phyloP scores from a whole-genome alignment of 2,888 invertebrate species.

The Pedicia rivosa region DNA sequence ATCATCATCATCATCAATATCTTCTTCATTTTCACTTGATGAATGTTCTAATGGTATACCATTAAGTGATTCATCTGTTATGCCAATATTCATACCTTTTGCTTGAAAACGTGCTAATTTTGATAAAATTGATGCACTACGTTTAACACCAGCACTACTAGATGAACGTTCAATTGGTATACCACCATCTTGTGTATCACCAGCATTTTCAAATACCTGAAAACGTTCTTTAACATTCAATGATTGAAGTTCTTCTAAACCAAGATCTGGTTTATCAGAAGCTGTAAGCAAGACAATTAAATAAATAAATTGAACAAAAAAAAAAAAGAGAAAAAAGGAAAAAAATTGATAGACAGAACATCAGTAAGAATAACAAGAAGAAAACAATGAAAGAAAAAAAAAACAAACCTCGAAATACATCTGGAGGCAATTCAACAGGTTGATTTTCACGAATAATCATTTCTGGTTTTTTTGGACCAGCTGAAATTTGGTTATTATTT shows the following conservation, averaged over 20 bases:
- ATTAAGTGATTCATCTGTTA: slow-evolving; percentile 58
- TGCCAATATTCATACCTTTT: slow-evolving; percentile 66
- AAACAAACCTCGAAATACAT: slow-evolving; percentile 85
- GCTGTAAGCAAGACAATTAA: no score
- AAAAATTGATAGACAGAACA: slow-evolving; percentile 5
- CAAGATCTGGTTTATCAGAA: slow-evolving; percentile 72
- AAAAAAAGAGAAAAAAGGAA: no score
- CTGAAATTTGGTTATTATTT: no score
- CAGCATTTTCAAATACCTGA: slow-evolving; percentile 54
- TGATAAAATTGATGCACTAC: slow-evolving; percentile 59
- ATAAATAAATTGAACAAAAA: slow-evolving; percentile 26
- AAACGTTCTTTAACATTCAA: slow-evolving; percentile 73
- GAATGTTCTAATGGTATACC: slow-evolving; percentile 56
- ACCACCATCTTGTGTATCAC: not conserved
- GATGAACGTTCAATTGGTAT: slow-evolving; percentile 30
- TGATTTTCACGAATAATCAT: slow-evolving; percentile 85
- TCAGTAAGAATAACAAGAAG: slow-evolving; percentile 4
- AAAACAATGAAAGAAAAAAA: slow-evolving; percentile 3
- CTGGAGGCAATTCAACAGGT: slow-evolving; percentile 77
- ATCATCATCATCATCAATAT: slow-evolving; percentile 40
- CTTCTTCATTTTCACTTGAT: slow-evolving; percentile 29
- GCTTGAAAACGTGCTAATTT: slow-evolving; percentile 64
- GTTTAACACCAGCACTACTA: slow-evolving; percentile 32
- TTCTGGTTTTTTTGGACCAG: slow-evolving; percentile 67
- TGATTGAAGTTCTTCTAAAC: slow-evolving; percentile 63